Percentiles rank a stretch among this genome's conserved stretches.
Conservation (phyloP, 2,888 invertebrate species). For the Conistra vaccinii region DNA sequence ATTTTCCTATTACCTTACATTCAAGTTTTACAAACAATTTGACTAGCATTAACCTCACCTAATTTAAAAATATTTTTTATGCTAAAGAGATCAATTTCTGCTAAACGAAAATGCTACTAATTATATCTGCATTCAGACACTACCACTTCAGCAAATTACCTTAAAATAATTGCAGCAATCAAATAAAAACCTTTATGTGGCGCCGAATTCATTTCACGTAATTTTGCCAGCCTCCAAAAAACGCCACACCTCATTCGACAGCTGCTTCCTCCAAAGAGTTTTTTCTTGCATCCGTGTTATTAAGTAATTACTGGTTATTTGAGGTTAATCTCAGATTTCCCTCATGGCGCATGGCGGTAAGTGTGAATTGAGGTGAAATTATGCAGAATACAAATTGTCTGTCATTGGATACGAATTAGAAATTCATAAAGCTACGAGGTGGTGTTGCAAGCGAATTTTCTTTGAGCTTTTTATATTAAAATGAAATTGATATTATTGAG, state of each 20-base stretch:
- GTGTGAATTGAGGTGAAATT: constrained; percentile 60
- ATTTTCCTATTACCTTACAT: background rate
- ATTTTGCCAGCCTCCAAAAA: constrained; percentile 5
- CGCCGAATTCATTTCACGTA: constrained; percentile 6
- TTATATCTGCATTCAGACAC: constrained; percentile 8
- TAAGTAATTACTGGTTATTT: constrained; percentile 47
- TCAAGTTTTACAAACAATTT: background rate
- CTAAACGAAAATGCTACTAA: background rate
- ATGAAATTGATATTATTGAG: too few species aligned
- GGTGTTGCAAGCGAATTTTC: constrained; percentile 7
- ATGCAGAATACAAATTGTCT: constrained; percentile 62
- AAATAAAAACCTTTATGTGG: background rate
- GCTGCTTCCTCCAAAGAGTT: constrained; percentile 46
- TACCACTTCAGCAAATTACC: background rate
- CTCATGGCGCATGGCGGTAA: constrained; percentile 21
- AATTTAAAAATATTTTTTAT: background rate
- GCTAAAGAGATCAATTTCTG: background rate
- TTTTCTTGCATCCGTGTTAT: constrained; percentile 29
- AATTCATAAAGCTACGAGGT: constrained; percentile 39
- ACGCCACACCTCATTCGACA: constrained; percentile 22
- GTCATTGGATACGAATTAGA: constrained; percentile 55
- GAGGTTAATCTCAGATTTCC: constrained; percentile 60
- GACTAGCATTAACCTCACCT: background rate
- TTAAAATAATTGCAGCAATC: constrained; percentile 17
- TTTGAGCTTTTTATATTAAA: background rate